Evolutionary conservation across 2,797 vertebrate species (phyloP), one percentile per base, ranked within the genome.

Genomic region (Diceros bicornis): DNA sequence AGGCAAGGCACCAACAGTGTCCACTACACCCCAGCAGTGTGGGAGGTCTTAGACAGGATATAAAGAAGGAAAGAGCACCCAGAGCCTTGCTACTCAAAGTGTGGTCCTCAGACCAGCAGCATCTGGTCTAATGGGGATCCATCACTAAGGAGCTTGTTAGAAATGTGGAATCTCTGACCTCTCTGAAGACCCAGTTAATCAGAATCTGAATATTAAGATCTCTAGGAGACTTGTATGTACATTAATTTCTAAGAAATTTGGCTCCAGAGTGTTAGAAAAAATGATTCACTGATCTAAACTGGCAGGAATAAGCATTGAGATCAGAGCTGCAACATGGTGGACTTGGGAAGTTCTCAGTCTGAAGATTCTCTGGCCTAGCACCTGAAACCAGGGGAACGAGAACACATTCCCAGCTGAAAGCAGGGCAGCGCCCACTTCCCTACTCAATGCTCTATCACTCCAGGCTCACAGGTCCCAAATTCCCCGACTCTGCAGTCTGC

Each of bases 241-340:
- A 25, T 64, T 91, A 59, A 62, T 71, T n/a, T 92, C 69, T 72
- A 72, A 77, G 21, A 92, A 94, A 83, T 3, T 72, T 13, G n/a
- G n/a, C 10, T 21, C 32, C 8, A n/a, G 18, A 23, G 25, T 68
- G 32, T 68, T 64, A 61, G 27, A 34, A 71, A 83, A 71, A 32
- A 77, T 66, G 12, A 79, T 77, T 61, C 75, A 12, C 25, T 41
- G 25, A 23, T 14, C 41, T 50, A 44, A 34, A 50, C 2, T 37
- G 62, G 37, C 23, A 86, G 68, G 27, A 77, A 29, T 37, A 57
- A 55, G 27, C 27, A 13, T 71, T 4, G 11, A n/a, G 52, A 17
- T 59, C 4, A 64, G 23, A 91, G 21, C 7, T 82, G 8, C 20
- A n/a, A 13, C 1, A 4, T n/a, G 59, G 16, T 82, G 21, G n/a